phyloP scores from a whole-genome alignment of 2,113 vertebrate genomes.

The Arenaria interpres region DNA sequence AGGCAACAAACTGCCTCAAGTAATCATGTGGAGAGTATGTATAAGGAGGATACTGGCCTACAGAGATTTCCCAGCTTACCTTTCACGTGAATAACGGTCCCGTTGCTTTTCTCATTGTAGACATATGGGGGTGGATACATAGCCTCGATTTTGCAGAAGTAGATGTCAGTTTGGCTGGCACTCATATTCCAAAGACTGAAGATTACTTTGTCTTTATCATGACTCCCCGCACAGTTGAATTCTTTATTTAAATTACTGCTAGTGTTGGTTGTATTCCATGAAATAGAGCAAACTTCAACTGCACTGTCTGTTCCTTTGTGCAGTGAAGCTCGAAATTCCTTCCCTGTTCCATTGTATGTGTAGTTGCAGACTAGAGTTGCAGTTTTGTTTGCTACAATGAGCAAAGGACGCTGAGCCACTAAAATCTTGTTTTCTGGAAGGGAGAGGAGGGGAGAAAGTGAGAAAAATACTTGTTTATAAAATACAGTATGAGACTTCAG shows the following conservation, averaged over 20 bases:
- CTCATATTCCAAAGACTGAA: constrained; percentile 71
- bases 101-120: constrained; percentile 70
- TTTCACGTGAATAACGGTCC: constrained; percentile 76
- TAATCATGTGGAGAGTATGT: background rate
- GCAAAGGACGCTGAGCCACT: constrained; percentile 68
- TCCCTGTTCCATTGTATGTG: constrained; percentile 66
- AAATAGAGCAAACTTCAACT: constrained; percentile 67
- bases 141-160: constrained; percentile 78
- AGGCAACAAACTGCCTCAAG: background rate
- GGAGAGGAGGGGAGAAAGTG: background rate
- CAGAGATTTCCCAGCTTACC: constrained; percentile 59
- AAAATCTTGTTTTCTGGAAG: constrained; percentile 75
- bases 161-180: constrained; percentile 79
- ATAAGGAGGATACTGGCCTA: background rate
- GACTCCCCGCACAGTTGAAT: constrained; percentile 61
- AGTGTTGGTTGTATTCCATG: constrained; percentile 54
- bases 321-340: constrained; percentile 71
- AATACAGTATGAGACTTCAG: background rate
- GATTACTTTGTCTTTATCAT: constrained; percentile 64
- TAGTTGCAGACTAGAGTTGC: constrained; percentile 73
- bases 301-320: constrained; percentile 71
- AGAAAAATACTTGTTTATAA: constrained; percentile 58
- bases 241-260: constrained; percentile 7
- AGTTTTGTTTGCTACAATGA: constrained; percentile 40
- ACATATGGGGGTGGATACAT: constrained; percentile 78